These are phyloP conservation scores for Drosophila colorata DNA, from an alignment of 2,888 invertebrate species.

Conservation along the genomic window DNA sequence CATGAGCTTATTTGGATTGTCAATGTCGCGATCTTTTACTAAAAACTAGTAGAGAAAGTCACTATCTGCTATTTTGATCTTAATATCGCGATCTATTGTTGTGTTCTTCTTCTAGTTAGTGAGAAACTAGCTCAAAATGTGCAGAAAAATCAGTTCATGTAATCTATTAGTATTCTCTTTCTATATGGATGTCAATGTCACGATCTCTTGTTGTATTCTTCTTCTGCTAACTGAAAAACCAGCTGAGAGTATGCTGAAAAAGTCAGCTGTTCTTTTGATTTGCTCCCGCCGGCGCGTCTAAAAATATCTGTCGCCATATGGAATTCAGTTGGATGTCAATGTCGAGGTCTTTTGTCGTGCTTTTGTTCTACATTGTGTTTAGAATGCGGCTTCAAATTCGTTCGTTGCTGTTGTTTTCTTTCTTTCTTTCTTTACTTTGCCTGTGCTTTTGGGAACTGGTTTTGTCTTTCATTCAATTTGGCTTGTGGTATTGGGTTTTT, in stretches of 20 bases:
- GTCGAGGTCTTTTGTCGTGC: slow-evolving; percentile 38
- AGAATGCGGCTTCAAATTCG: slow-evolving; percentile 33
- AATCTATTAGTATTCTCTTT: no score
- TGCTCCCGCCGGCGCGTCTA: neutral
- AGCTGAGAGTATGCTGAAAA: slow-evolving; percentile 1
- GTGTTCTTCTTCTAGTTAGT: no score
- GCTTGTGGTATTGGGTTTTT: slow-evolving; percentile 20
- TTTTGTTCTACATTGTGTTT: slow-evolving; percentile 42
- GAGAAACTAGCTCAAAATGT: no score
- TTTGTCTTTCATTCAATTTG: slow-evolving; percentile 38
- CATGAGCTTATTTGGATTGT: neutral
- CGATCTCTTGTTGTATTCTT: neutral
- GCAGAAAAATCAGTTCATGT: no score
- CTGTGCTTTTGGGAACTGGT: slow-evolving; percentile 30
- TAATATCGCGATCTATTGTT: no score
- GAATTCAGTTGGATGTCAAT: slow-evolving; percentile 47
- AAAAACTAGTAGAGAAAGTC: neutral
- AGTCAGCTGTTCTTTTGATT: neutral
- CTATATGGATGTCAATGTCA: neutral
- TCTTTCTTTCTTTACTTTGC: neutral
- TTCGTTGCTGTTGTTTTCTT: neutral
- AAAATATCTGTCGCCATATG: slow-evolving; percentile 23
- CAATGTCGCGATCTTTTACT: slow-evolving; percentile 9
- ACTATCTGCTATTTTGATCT: neutral
- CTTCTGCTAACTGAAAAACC: neutral